Base-by-base conservation (phyloP, 2,113 vertebrate genomes). In the Gulo gulo region DNA sequence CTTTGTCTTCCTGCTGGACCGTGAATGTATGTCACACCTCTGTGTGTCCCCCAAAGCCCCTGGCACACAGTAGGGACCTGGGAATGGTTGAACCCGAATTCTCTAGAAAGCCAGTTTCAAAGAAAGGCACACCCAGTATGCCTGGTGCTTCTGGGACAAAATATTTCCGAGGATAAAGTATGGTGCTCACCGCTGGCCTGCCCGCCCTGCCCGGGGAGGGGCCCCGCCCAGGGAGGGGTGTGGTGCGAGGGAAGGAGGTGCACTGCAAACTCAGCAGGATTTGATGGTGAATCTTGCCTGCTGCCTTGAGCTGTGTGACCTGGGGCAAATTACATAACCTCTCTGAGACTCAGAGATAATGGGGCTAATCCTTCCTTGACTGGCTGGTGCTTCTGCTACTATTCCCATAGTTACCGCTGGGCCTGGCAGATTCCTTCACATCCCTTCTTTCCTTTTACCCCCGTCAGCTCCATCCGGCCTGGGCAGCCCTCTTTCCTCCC, bases 391-490 rank as follows among this genome's bases (percentile, higher is more conserved):
- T 74, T 55, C 55, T 45, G 0, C 59, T 31, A 1, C 88, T 1
- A 7, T 4, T 73, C 45, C 69, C 31, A 0, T 50, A 18, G 7
- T 7, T 10, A 0, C 12, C 1, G 2, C 34, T 11, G 65, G 4
- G 63, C 57, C 69, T 71, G 10, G 34, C 36, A 18, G 14, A 12
- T n/a, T 1, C 5, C n/a, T 63, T 2, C 6, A 1, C 65, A 5
- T 2, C 15, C 61, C 26, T 16, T 3, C 34, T 73, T 63, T 29
- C 7, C 61, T 4, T 45, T 2, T 7, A 10, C 45, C 67, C 7
- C 34, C 13, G 0, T 26, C 7, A 0, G 29, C 74, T 7, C 50
- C 14, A 50, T 15, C 42, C 0, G 29, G 50, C 84, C n/a, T 15
- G 0, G 50, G 39, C 36, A 36, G 73, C 86, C 71, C 2, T 16